Base-by-base conservation (phyloP, 2,113 vertebrate species). In the Connochaetes taurinus region DNA sequence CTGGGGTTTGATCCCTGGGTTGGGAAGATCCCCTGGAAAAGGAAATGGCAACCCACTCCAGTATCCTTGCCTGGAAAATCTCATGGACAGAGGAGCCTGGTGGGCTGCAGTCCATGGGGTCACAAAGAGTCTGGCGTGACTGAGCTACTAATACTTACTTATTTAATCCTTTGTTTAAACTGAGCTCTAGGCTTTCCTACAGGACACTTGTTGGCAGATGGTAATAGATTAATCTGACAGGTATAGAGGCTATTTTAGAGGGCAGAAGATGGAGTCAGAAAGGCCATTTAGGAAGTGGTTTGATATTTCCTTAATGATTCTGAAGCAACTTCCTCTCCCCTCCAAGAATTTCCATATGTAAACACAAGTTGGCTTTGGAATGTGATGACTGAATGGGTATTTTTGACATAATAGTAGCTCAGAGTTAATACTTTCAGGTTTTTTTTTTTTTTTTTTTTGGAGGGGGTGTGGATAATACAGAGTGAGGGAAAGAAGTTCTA, bases 281-380 rank as follows among this genome's bases (percentile, higher is more conserved):
- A 90, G 62, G 52, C 29, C 81, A 96, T 96, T 97, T 94, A 92
- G 81, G 87, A 95, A 96, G 50, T 82, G 43, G 82, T 91, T 86
- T 96, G 78, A 82, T 95, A 96, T 95, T 97, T 97, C 87, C 71
- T 96, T 96, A 97, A 96, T 52, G 92, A 87, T 84, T 95, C 87
- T 88, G 76, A 97, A 97, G 64, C 92, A 97, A 97, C 94, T 97
- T 97, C 58, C 53, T 97, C 58, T 86, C 43, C 21, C 15, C 96
- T 90, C 33, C 43, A 91, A 78, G 71, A 97, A 97, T 97, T 96
- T 95, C 95, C 86, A 91, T 86, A 95, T 85, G 21, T 90, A 97
- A 96, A 92, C 76, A 96, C 45, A 92, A 97, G 53, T 40, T 94
- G 53, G 36, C 23, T 97, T 93, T 64, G 80, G 43, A 87, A 83